Base-by-base conservation (phyloP, 2,113 vertebrate species). In the Toxotes chatareus region DNA sequence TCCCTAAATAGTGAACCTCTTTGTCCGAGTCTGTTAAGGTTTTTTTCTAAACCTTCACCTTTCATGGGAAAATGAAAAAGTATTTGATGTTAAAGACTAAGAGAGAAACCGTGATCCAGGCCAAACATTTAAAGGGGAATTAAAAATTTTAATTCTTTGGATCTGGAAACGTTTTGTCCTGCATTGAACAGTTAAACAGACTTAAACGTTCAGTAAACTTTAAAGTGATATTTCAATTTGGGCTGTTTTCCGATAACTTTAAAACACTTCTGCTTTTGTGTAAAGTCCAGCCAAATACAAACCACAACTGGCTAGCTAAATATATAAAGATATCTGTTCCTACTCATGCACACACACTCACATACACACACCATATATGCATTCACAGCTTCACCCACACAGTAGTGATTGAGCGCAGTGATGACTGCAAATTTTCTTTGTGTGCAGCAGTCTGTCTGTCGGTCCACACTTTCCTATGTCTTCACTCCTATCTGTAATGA, bases 1-100 rank as follows among this genome's bases (percentile, higher is more conserved):
- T 91, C 83, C 89, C 51, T 42, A 63, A 80, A 79, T 17, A 27
- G 7, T 59, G 31, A 17, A 38, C 62, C 47, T 78, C 11, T 64
- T 21, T 34, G 12, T 63, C 34, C 42, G 27, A 23, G 21, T 56
- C 32, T 0, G 13, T 59, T 51, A 19, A 66, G 17, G 27, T 27
- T 27, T 14, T 23, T 63, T 36, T 13, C 23, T 13, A 31, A 55
- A 63, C 8, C 21, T n/a, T n/a, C 13, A 23, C 14, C 17, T 9
- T 21, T 73, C 11, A 46, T 73, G 40, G 27, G 27, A 27, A 68
- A 60, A 51, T 65, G 3, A 16, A 4, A 27, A 34, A 27, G 4
- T n/a, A 23, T 8, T 0, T 34, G 1, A 38, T 62, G 16, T 23
- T 70, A 36, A 69, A 61, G 40, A 7, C 46, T 47, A 13, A 12